Evolutionary conservation across 2,113 vertebrate species (phyloP).

Genomic region (Pachycephala philippinensis): DNA sequence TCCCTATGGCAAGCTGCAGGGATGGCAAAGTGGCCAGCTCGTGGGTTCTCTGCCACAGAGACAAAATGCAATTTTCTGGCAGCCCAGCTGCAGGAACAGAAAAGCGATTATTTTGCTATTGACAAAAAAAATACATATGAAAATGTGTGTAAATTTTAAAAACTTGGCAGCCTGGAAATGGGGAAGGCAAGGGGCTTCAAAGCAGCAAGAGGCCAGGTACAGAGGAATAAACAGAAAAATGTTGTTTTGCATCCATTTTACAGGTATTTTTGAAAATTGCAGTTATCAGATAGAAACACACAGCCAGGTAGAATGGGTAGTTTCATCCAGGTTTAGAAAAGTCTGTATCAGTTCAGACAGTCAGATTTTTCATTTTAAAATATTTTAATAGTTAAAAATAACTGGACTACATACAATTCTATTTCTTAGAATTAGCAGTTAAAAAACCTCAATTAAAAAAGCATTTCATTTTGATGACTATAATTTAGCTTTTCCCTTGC

Average conservation of each 20-base stretch:
- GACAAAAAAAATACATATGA: neutral
- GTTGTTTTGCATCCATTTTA: neutral
- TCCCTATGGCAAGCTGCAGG: neutral
- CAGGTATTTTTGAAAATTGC: neutral
- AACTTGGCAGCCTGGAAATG: neutral
- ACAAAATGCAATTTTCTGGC: neutral
- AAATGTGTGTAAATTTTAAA: neutral
- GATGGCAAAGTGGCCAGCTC: neutral
- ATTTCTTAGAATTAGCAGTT: constrained; percentile 44
- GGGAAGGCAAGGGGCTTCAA: neutral
- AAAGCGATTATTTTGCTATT: neutral
- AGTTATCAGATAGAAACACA: neutral
- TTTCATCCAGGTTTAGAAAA: neutral
- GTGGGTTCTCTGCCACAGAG: neutral
- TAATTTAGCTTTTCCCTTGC: constrained; percentile 55
- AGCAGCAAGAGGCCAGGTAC: neutral
- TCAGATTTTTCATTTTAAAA: neutral
- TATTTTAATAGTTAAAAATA: constrained; percentile 25
- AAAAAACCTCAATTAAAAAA: constrained; percentile 42
- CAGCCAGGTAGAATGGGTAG: neutral
- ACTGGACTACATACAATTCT: neutral
- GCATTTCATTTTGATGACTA: constrained; percentile 26
- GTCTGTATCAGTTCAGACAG: neutral
- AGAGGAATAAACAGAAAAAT: neutral
- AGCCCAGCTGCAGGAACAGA: neutral